Base-by-base conservation (phyloP, 2,113 vertebrate species). In the Elephantulus edwardii region DNA sequence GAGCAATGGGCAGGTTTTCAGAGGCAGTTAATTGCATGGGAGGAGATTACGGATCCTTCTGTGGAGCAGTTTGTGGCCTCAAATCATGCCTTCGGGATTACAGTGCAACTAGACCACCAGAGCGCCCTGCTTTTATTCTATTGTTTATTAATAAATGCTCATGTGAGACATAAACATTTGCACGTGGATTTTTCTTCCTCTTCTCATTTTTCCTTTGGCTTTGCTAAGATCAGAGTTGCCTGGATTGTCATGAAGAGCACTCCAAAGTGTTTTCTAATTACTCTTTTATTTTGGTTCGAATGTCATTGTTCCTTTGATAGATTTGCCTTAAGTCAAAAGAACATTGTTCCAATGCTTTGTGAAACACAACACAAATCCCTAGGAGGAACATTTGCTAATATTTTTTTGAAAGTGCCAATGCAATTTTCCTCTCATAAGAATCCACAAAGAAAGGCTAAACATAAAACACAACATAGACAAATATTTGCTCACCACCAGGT, bases 201-300 rank as follows among this genome's bases (percentile, higher is more conserved):
- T 33, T 54, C 17, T 70, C 48, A 3, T 13, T n/a, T 5, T 40
- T 60, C 16, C 52, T 60, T 66, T 33, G 16, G 26, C 26, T 75
- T 72, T 50, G 72, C 38, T 60, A n/a, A n/a, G n/a, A 91, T 60
- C 33, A 82, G 50, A 62, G 5, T 58, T 81, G 9, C 52, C 77
- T 11, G 13, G n/a, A 58, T 60, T 46, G 66, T 8, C 9, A 54
- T 17, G 33, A 46, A 84, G 83, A 74, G 16, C 42, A 17, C 22
- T 17, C 3, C 19, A 64, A 85, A 28, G 35, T 46, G 91, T 60
- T 54, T 48, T 83, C 19, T 42, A 38, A 60, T 11, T 42, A 38
- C 40, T 89, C 52, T 3, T 83, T 84, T 79, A 7, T 82, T 84
- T 90, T 83, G 8, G 77, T 92, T 68, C n/a, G 24, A 84, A 80